These are phyloP conservation scores for Erythrolamprus reginae DNA, from an alignment of 2,113 vertebrate genomes.

Conservation along the genomic window DNA sequence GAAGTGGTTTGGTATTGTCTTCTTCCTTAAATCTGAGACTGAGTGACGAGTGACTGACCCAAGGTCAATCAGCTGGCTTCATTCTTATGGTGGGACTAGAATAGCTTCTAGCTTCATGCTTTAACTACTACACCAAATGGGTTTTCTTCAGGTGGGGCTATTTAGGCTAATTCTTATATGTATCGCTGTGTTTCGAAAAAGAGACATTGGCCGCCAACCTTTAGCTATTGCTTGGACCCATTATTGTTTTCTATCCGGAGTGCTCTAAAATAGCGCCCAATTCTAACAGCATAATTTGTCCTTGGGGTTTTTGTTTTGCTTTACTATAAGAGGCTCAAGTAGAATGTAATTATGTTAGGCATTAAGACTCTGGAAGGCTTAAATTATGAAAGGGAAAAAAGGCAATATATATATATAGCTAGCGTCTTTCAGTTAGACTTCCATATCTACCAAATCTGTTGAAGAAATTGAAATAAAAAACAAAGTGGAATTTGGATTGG, in stretches of 20 bases:
- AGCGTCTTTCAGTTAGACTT: not conserved
- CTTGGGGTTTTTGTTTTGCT: not conserved
- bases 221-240: not conserved
- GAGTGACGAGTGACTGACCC: not conserved
- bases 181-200: not conserved
- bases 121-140: not conserved
- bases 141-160: not conserved
- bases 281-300: not conserved
- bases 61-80: not conserved
- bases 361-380: not conserved
- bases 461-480: not conserved
- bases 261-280: not conserved
- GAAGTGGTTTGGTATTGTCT: not conserved
- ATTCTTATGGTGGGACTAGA: not conserved
- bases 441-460: not conserved
- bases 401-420: not conserved
- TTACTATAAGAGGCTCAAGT: not conserved
- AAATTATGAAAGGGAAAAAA: not conserved
- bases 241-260: not conserved
- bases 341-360: not conserved
- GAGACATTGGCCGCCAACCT: not conserved
- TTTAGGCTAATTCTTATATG: slow-evolving; percentile 9
- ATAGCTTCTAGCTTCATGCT: not conserved
- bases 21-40: not conserved
- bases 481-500: not conserved